Evolutionary conservation across 2,888 invertebrate species (phyloP).

Genomic region (Polydrusus cervinus): DNA sequence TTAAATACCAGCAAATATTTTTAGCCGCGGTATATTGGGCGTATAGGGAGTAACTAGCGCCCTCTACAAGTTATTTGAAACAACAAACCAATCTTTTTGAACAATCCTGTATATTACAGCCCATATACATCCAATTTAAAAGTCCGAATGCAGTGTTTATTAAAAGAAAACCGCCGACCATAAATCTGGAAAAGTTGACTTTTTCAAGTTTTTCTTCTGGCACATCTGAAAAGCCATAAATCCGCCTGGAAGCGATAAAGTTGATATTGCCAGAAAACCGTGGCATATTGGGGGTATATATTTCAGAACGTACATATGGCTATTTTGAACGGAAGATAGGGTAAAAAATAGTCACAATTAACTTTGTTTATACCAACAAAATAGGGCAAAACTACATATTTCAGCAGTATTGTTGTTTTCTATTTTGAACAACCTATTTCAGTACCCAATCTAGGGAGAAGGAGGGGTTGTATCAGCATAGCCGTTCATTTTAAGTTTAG

Average conservation of each 20-base stretch:
- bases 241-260: constrained; percentile 56
- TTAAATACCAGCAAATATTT: too few relatives aligned
- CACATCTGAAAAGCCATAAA: constrained; percentile 59
- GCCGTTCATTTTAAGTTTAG: too few relatives aligned
- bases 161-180: constrained; percentile 42
- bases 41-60: too few relatives aligned
- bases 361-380: too few relatives aligned
- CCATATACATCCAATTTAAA: constrained; percentile 17
- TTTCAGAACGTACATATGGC: constrained; percentile 30
- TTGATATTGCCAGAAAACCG: constrained; percentile 56
- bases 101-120: neutral
- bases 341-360: neutral
- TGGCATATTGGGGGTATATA: constrained; percentile 44
- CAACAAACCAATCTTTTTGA: too few relatives aligned
- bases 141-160: constrained; percentile 42
- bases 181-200: constrained; percentile 45
- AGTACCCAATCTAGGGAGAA: too few relatives aligned
- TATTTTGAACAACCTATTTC: too few relatives aligned
- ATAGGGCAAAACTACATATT: too few relatives aligned
- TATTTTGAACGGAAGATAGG: constrained; percentile 33
- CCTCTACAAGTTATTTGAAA: too few relatives aligned
- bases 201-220: constrained; percentile 43
- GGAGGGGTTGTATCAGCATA: too few relatives aligned
- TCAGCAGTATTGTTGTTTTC: too few relatives aligned
- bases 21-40: too few relatives aligned